Base-by-base conservation (phyloP, 2,113 vertebrate genomes). In the Phrynocephalus versicolor region DNA sequence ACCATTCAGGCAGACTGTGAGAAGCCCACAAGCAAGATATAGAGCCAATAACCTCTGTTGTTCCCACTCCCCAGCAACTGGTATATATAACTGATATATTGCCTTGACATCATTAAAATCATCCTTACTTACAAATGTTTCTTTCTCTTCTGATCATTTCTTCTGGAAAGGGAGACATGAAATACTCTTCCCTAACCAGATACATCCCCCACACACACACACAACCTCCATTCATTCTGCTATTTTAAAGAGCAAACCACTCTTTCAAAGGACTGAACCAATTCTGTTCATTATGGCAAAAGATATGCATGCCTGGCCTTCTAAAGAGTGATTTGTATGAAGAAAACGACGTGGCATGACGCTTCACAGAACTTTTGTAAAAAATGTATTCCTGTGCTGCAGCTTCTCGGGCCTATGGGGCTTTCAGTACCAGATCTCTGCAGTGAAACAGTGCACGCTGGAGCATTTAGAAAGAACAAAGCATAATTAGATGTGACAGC, bases 291-390 rank as follows among this genome's bases (percentile, higher is more conserved):
- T 89, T 33, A 88, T 83, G 1, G 70, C 21, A 88, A 70, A 9
- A 62, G 74, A 90, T 30, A 81, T 57, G 65, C 25, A 85, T 79
- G 12, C 82, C 88, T 75, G 13, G 33, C 51, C 76, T 86, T 92
- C 76, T 45, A 77, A 39, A 57, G 15, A 60, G n/a, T 51, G 18
- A 86, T 86, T 92, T 91, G 1, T n/a, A n/a, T n/a, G n/a, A n/a
- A n/a, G n/a, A n/a, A n/a, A n/a, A n/a, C n/a, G 13, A 88, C 86
- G 7, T 82, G 60, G 72, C 58, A 58, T 84, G 87, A 15, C 87
- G 1, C 3, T 89, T 87, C 85, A 57, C 15, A 86, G 57, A 88
- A 65, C 45, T 87, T 89, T 88, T 21, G 81, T 35, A n/a, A 88
- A 88, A n/a, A 88, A 16, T 1, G 0, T 25, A 25, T 73, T 90